A percentile compares a stretch with the other conserved stretches of the same genome.
phyloP scores from a whole-genome alignment of 2,113 vertebrate species.

The Muntiacus muntjak region DNA sequence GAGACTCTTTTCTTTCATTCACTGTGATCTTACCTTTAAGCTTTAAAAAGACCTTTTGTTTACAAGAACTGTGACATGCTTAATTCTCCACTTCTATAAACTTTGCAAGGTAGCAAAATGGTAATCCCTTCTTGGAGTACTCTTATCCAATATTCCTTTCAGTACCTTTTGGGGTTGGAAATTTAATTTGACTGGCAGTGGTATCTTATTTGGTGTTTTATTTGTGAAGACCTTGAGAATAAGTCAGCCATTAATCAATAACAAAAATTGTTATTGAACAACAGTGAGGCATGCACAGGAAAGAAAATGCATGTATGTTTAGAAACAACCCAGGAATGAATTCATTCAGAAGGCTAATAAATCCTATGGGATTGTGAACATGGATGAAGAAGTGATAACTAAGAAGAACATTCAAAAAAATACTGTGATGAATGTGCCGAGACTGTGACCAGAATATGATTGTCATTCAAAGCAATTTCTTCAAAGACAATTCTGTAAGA shows the following conservation, averaged over 20 bases:
- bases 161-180: background rate
- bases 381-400: background rate
- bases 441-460: background rate
- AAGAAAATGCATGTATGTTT: background rate
- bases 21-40: background rate
- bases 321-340: background rate
- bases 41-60: background rate
- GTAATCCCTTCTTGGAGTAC: background rate
- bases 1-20: background rate
- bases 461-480: background rate
- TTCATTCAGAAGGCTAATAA: background rate
- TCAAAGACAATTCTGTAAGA: background rate
- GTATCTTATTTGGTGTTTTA: background rate
- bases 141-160: background rate
- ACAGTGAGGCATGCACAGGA: background rate
- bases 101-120: background rate
- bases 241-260: background rate
- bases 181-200: background rate
- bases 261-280: background rate
- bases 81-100: background rate
- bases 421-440: background rate
- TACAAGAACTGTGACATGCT: background rate
- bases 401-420: background rate
- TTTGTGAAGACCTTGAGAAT: background rate
- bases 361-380: background rate